These are phyloP conservation scores for Propsilocerus akamusi DNA, from an alignment of 1,140 invertebrate genomes.

Conservation along the genomic window DNA sequence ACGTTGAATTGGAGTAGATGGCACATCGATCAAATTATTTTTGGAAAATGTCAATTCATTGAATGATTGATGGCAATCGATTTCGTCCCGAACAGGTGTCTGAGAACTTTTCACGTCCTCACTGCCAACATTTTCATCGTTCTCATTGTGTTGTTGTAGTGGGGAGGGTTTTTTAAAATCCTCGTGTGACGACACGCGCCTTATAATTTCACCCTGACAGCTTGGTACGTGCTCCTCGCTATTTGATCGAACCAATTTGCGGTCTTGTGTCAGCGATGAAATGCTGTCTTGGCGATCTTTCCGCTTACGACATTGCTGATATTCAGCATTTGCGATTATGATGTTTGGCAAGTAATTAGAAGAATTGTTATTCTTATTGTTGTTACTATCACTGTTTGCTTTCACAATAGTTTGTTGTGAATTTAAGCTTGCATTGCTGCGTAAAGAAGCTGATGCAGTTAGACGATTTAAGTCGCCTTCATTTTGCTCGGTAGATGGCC, in stretches of 20 bases:
- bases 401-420: neutral
- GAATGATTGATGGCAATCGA: neutral
- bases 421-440: neutral
- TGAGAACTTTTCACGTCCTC: conserved; percentile 25
- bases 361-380: conserved; percentile 6
- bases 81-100: neutral
- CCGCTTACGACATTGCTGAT: conserved; percentile 39
- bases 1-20: neutral
- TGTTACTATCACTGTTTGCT: conserved; percentile 5
- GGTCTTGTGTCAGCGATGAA: conserved; percentile 41
- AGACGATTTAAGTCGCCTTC: conserved; percentile 26
- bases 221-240: conserved; percentile 38
- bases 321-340: conserved; percentile 17
- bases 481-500: conserved; percentile 24
- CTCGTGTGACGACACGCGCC: conserved; percentile 42
- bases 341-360: conserved; percentile 1
- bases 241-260: conserved; percentile 57
- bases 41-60: neutral
- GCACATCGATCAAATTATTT: neutral
- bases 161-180: conserved; percentile 35
- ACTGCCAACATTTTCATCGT: conserved; percentile 23
- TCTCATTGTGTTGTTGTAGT: conserved; percentile 23
- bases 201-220: conserved; percentile 27
- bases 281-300: conserved; percentile 54
- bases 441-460: conserved; percentile 20